Base-by-base conservation (phyloP, 2,888 invertebrate species). In the Platycheirus rosarum region DNA sequence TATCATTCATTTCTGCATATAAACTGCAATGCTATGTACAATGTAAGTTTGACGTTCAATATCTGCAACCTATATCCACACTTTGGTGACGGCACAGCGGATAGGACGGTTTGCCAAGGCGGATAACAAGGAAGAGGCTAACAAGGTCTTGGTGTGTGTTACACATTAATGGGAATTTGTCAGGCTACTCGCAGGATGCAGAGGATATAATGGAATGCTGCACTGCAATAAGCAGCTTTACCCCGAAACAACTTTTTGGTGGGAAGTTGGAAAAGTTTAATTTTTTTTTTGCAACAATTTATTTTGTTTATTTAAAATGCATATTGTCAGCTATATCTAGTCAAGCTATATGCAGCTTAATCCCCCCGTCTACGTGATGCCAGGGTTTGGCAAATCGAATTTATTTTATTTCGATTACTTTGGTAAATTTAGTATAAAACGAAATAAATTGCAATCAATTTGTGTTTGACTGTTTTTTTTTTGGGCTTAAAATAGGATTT, bases 331-430 rank as follows among this genome's bases (percentile, higher is more conserved):
- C 55, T 62, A 32, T 32, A 32, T 32, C 23, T 23, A 23, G 23
- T 23, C 5, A 32, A 32, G 8, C 29, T 32, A 8, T 32, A 13
- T 60, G 40, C 70, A 14, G 46, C 32, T 20, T 57, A 60, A 65
- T 68, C 32, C 68, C 40, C 32, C 68, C 40, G 35, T 65, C 35
- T 60, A 46, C 49, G 35, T 11, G 51, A 49, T 46, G 8, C n/a
- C n/a, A 26, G 68, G 29, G 23, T 44, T 57, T 2, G n/a, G 51
- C 23, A 70, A 80, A 76, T 80, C 70, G 70, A 76, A 80, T 80
- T 80, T 71, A 76, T 76, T 76, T 66, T 48, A 71, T 80, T 80
- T 70, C 70, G 76, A 80, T 76, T 80, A 76, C 80, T 70, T 70
- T 53, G 76, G 70, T 48, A 70, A 80, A 80, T 80, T 71, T 76